Evolutionary conservation across 2,797 vertebrate genomes (phyloP), one percentile per base, ranked within the genome.

Genomic region (Anabacerthia variegaticeps): DNA sequence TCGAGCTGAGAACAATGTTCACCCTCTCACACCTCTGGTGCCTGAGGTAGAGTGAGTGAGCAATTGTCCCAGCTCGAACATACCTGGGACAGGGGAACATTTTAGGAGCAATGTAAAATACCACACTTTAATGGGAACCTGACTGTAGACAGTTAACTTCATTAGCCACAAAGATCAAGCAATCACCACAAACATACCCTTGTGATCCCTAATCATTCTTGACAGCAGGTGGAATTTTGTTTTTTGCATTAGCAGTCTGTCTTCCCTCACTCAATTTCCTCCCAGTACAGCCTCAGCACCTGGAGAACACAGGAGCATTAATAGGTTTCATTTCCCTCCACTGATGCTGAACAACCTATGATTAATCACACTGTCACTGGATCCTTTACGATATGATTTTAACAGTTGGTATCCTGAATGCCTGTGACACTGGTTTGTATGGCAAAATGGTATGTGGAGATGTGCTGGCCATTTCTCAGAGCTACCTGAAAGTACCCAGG

Each of bases 281-380:
- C 39, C 67, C 73, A 62, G 68, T 2, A n/a, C 69, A 62, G 69
- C 4, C 76, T 66, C 7, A 0, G 62, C 2, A 5, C 56, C 85
- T 46, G 85, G 36, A 86, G 63, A 93, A 65, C 82, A 54, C 23
- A 0, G 67, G 76, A 79, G 74, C 8, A 0, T 73, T 92, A 94
- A 92, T 63, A 34, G 65, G 39, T 73, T 92, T 75, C 83, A 89
- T 76, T 78, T 65, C 54, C 83, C 76, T 76, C 63, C 67, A n/a
- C 66, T 66, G 87, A 85, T 39, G 66, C 79, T 17, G 21, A 95
- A 52, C 79, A 74, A 74, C 52, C 80, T 44, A 4, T 74, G 88
- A 96, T 96, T 94, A 96, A 93, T 95, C 91, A 96, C 71, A 52
- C 76, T 86, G 74, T 67, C 91, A 95, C 63, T 43, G 7, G 44